Conservation (phyloP, 2,113 vertebrate species). For the Corydoras maculifer region DNA sequence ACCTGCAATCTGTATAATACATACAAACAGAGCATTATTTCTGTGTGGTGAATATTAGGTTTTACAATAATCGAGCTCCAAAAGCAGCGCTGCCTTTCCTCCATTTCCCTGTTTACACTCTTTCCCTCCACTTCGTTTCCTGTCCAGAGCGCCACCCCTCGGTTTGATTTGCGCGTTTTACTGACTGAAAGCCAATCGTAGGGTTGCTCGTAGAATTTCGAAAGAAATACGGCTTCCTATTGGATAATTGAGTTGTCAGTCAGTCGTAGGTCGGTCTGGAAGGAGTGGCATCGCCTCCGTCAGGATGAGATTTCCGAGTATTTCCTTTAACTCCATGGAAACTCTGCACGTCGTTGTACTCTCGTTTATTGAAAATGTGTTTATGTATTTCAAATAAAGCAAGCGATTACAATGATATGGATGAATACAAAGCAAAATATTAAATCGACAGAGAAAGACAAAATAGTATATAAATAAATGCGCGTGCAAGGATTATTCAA, state of each 20-base stretch:
- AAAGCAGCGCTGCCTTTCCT: slow-evolving; percentile 56
- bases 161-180: slow-evolving; percentile 47
- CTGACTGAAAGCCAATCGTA: neutral
- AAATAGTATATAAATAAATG: too few relatives aligned
- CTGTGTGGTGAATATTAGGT: too few relatives aligned
- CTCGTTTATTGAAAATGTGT: too few relatives aligned
- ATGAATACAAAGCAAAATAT: too few relatives aligned
- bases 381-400: too few relatives aligned
- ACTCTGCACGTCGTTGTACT: too few relatives aligned
- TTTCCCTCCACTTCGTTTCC: slow-evolving; percentile 72
- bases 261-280: slow-evolving; percentile 40
- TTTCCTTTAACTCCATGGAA: too few relatives aligned
- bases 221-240: slow-evolving; percentile 19
- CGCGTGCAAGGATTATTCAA: too few relatives aligned
- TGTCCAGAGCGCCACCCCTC: slow-evolving; percentile 52
- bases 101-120: slow-evolving; percentile 75
- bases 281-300: slow-evolving; percentile 63
- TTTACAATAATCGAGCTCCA: neutral
- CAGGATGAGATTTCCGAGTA: slow-evolving; percentile 47
- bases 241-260: slow-evolving; percentile 46
- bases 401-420: too few relatives aligned
- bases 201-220: neutral
- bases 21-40: too few relatives aligned
- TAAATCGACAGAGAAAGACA: too few relatives aligned
- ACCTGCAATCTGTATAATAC: too few relatives aligned